Evolutionary conservation across 2,888 invertebrate genomes (phyloP), one percentile per base, ranked within the genome.

Genomic region (Protodeltote pygarga): DNA sequence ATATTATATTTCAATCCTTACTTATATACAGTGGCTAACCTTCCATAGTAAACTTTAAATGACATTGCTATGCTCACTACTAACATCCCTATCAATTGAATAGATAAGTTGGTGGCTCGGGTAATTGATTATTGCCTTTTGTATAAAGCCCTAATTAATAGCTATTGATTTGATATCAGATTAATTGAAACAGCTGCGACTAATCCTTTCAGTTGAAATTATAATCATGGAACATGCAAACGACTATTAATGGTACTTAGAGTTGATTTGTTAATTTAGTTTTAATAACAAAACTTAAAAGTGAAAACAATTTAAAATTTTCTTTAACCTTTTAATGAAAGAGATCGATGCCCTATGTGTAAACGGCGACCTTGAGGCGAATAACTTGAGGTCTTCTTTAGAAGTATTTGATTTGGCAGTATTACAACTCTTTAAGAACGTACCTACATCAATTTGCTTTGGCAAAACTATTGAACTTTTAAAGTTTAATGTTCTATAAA

Each of bases 371-470:
- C 48, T 53, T 24, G 3, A 24, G n/a, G n/a, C n/a, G n/a, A 49
- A 54, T 8, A 44, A 48, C 15, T 59, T 37, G 10, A 25, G 4
- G 33, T 44, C 17, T 60, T 53, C 1, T 44, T 34, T 8, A 25
- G n/a, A 33, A 53, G 29, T 34, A 34, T 33, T 38, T 37, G 27
- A 21, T 3, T 61, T 54, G 59, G 55, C 55, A 59, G 13, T 16
- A 2, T 13, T 25, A 41, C 49, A 45, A 49, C 6, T 21, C 21
- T 39, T 14, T 27, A 16, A 38, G 10, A 49, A 31, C 19, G 40
- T 34, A 28, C 19, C 44, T 34, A 28, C 19, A 34, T 45, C 44
- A 45, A 49, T 50, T 25, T 45, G 44, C n/a, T 45, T 49, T 54
- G 24, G 24, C 19, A 54, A 49, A 61, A 41, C 31, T 25, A 49